These are phyloP conservation scores for Yponomeuta plumbellus DNA, from an alignment of 2,888 invertebrate species.

Conservation along the genomic window DNA sequence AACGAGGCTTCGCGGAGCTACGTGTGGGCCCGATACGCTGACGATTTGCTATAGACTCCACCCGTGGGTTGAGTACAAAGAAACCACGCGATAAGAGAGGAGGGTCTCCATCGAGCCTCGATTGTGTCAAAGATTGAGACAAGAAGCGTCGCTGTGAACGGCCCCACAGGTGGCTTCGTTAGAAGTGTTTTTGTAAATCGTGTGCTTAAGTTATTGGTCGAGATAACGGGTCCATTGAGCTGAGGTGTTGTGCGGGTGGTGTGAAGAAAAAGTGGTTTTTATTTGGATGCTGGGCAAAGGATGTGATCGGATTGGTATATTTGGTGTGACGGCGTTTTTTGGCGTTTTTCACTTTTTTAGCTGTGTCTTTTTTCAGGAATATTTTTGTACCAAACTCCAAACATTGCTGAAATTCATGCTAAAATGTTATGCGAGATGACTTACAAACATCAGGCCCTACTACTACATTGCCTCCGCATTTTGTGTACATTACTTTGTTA, in stretches of 20 bases:
- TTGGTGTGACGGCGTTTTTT: background rate
- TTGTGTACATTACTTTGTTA: no score
- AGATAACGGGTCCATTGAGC: constrained; percentile 26
- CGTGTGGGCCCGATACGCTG: background rate
- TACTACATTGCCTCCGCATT: no score
- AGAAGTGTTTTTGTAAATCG: background rate
- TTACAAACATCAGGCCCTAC: no score
- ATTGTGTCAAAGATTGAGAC: background rate
- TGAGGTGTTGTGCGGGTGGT: constrained; percentile 63
- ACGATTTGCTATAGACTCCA: background rate
- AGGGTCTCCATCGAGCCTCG: background rate
- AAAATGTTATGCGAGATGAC: no score
- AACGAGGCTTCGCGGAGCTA: background rate
- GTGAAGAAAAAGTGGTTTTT: background rate
- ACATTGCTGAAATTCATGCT: no score
- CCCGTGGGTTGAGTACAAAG: no score
- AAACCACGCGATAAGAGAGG: no score
- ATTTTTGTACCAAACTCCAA: no score
- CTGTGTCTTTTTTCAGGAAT: no score
- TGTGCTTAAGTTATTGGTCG: background rate
- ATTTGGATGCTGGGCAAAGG: constrained; percentile 13
- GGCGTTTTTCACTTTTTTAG: background rate
- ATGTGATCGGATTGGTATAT: constrained; percentile 12
- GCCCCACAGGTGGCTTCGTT: background rate
- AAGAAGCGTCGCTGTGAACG: background rate